Evolutionary conservation across 2,888 invertebrate species (phyloP), one percentile per base, ranked within the genome.

Genomic region (Cotesia congregata): DNA sequence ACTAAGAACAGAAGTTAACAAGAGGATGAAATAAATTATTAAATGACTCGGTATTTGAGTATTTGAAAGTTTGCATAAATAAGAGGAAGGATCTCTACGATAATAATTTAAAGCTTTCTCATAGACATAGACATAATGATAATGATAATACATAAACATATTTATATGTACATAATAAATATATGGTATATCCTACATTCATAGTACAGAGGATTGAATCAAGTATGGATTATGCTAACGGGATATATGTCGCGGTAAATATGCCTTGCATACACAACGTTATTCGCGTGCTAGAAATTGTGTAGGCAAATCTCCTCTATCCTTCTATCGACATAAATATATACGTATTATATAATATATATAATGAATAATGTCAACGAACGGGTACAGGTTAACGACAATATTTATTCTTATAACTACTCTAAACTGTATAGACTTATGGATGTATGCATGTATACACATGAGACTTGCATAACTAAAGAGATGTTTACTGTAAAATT

Each of bases 161-260:
- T 50, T 15, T 73, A 38, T 67, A 65, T 17, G 15, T 62, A 12
- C 0, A n/a, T 62, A 20, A 17, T 38, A 50, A 50, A 12, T 65
- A 38, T 38, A 65, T 65, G 12, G 65, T 65, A 65, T 65, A 30
- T 12, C 30, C 17, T 38, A 65, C 30, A 50, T 12, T 62, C 15
- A 30, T 72, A 30, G 30, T 30, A 30, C 30, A 30, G 30, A 30
- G 30, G 30, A 30, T 30, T 50, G 65, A 73, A 67, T 73, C 61
- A 65, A 77, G 64, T 77, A 74, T 77, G 70, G 73, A 77, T 77
- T 77, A 77, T 77, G 67, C 73, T 77, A 77, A 77, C 77, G 77
- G 72, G 38, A 76, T 73, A 75, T 64, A 59, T 59, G 76, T 76
- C 76, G 61, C 62, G 62, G 73, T 39, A 72, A 76, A 74, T 77